Conservation (phyloP, 53 echinoderm and acorn worm genomes). For the Hippasteria phrygiana region DNA sequence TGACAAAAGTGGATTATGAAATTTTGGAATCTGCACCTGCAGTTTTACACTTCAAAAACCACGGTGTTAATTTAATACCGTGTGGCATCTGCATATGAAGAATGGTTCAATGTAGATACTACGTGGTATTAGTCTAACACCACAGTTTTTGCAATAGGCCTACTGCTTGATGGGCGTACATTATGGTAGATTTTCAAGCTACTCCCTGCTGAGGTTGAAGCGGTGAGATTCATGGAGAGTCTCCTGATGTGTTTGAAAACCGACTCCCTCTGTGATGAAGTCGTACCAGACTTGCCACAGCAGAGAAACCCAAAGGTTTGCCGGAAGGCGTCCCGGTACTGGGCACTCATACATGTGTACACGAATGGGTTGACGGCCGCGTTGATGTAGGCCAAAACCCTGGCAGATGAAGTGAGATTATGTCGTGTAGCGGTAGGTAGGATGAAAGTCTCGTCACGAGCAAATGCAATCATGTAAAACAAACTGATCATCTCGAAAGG, state of each 20-base stretch:
- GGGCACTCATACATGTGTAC: constrained; percentile 43
- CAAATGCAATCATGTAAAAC: constrained; percentile 35
- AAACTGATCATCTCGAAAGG: constrained; percentile 36
- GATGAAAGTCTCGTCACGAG: neutral
- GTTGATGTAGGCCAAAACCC: constrained; percentile 30
- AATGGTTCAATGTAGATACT: too few relatives aligned
- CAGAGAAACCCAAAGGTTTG: constrained; percentile 17
- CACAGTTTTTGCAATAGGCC: neutral
- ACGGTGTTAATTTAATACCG: too few relatives aligned
- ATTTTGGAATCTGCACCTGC: too few relatives aligned
- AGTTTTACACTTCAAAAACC: too few relatives aligned
- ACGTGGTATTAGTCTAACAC: too few relatives aligned
- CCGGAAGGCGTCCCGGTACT: constrained; percentile 37
- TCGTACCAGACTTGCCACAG: neutral
- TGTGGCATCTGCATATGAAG: too few relatives aligned
- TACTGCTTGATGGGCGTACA: neutral
- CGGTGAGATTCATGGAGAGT: constrained; percentile 18
- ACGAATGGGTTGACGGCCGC: constrained; percentile 42
- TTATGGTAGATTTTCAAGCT: constrained; percentile 8
- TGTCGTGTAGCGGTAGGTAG: neutral
- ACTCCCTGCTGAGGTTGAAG: constrained; percentile 32
- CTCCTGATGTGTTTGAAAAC: constrained; percentile 18
- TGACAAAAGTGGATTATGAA: too few relatives aligned
- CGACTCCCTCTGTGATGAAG: neutral
- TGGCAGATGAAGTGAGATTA: constrained; percentile 26